Conservation (phyloP, 1,140 invertebrate genomes). For the Chironomus striatipennis region DNA sequence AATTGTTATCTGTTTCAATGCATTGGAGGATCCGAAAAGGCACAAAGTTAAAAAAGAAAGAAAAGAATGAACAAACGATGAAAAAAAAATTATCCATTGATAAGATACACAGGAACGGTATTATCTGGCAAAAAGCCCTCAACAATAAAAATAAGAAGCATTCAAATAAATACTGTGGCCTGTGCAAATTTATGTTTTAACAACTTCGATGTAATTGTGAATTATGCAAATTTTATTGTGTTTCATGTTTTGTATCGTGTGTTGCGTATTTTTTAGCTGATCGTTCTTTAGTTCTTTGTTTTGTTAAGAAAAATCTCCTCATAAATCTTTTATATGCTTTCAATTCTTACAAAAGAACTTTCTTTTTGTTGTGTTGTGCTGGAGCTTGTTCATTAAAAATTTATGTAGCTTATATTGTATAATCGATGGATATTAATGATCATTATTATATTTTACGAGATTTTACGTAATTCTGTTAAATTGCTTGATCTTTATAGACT, state of each 20-base stretch:
- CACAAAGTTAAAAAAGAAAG: background rate
- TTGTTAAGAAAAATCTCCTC: too few relatives aligned
- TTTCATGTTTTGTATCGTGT: background rate
- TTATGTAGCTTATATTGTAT: too few relatives aligned
- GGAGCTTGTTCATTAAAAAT: too few relatives aligned
- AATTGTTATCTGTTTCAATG: background rate
- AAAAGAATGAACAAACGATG: background rate
- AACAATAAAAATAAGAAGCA: background rate
- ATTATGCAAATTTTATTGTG: constrained; percentile 15
- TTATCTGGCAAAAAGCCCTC: background rate
- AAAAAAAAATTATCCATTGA: constrained; percentile 2
- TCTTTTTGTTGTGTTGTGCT: too few relatives aligned
- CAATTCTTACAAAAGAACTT: too few relatives aligned
- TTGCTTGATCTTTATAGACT: too few relatives aligned
- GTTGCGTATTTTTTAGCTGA: too few relatives aligned
- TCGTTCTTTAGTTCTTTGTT: too few relatives aligned
- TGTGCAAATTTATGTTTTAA: constrained; percentile 23
- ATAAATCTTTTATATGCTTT: too few relatives aligned
- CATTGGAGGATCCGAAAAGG: background rate
- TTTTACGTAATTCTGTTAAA: too few relatives aligned
- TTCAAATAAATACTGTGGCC: background rate
- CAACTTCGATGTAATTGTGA: background rate
- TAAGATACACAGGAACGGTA: constrained; percentile 6
- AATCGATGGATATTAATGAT: too few relatives aligned
- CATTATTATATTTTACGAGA: too few relatives aligned